Base-by-base conservation (phyloP, 2,113 vertebrate genomes). In the Himantopus leucocephalus region DNA sequence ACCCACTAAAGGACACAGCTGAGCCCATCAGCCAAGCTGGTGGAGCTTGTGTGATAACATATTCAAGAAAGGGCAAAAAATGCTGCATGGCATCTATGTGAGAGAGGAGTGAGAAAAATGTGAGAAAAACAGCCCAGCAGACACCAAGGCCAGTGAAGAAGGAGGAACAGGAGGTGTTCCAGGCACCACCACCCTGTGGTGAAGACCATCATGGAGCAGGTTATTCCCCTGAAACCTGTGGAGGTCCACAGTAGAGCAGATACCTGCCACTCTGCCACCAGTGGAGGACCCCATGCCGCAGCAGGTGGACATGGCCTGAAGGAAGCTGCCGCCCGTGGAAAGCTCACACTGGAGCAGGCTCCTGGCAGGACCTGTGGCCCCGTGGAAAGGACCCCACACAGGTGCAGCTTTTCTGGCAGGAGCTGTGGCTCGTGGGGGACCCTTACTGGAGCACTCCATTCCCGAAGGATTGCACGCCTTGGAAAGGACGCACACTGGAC, bases 151-250 rank as follows among this genome's bases (percentile, higher is more conserved):
- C 7, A 18, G 12, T 45, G 45, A 26, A 50, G 18, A 47, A 75
- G 21, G 5, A 43, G 20, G 8, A 4, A 1, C 1, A 68, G 10
- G 41, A 41, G 3, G 17, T 67, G 14, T 9, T 55, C 7, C 20
- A 47, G 20, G 29, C 14, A 14, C 14, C 3, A 35, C 35, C 19
- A n/a, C 4, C 11, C 35, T 0, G 0, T 24, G 9, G 9, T 21
- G 4, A 18, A 63, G 18, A 4, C 9, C 7, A 4, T 11, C 32
- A 26, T 12, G 17, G 8, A 3, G 23, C 7, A 34, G 17, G 14
- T 5, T 70, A 37, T 37, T 4, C 1, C 11, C 5, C 13, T 68
- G 21, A 22, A 41, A 24, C 9, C 8, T 3, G 0, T 41, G 18
- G 43, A 67, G 3, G 1, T 34, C 19, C 6, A 2, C 7, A 22